Percentiles rank a stretch among this genome's conserved stretches.
Conservation (phyloP, 2,888 invertebrate genomes). For the Odontomyia ornata region DNA sequence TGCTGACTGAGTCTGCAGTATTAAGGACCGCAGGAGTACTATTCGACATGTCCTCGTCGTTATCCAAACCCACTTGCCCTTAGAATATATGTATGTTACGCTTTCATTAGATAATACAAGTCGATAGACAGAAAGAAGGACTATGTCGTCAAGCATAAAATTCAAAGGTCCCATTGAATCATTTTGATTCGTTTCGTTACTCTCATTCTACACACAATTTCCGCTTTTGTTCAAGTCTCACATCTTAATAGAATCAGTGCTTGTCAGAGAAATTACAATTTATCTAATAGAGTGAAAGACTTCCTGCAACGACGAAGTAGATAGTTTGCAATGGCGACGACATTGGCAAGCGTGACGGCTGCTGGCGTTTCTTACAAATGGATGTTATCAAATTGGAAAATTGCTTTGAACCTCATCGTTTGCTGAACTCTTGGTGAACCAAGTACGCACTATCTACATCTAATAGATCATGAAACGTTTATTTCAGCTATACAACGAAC, state of each 20-base stretch:
- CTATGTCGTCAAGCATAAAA: too few species aligned
- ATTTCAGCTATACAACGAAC: too few species aligned
- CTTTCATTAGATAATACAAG: too few species aligned
- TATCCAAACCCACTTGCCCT: too few species aligned
- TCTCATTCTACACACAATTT: constrained; percentile 7
- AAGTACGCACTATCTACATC: neutral
- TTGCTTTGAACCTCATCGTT: constrained; percentile 4
- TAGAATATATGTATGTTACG: too few species aligned
- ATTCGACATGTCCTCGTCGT: too few species aligned
- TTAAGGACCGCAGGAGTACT: too few species aligned
- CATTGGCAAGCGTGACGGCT: neutral
- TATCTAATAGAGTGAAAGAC: constrained; percentile 18
- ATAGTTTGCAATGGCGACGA: too few species aligned
- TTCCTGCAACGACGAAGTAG: neutral
- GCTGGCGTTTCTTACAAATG: neutral
- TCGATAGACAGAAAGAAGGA: too few species aligned
- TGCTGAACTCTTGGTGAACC: neutral
- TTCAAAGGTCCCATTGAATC: neutral
- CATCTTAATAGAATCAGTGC: constrained; percentile 24
- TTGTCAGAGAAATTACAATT: neutral
- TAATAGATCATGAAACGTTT: neutral
- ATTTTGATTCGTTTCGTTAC: neutral
- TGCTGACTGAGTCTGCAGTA: too few species aligned
- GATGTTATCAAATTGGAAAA: constrained; percentile 24
- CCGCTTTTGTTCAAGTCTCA: neutral